Percentiles rank a stretch among this genome's conserved stretches.
Conservation (phyloP, 2,797 vertebrate genomes). For the Chelmon rostratus region DNA sequence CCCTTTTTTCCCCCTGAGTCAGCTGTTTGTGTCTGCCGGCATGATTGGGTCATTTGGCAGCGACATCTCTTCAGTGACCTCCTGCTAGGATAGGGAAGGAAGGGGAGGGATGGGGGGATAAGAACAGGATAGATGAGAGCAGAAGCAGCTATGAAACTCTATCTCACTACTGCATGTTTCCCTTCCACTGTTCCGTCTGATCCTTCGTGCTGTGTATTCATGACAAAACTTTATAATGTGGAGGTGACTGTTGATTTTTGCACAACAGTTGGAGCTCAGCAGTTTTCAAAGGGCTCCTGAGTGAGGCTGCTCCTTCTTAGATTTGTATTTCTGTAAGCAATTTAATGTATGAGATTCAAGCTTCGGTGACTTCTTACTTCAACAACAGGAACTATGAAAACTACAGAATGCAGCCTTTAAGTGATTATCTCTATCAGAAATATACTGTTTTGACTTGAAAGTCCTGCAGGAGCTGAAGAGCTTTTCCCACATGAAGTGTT, state of each 20-base stretch:
- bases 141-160: constrained; percentile 61
- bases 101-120: constrained; percentile 59
- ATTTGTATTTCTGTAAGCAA: constrained; percentile 34
- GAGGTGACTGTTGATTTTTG: constrained; percentile 36
- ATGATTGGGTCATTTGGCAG: constrained; percentile 86
- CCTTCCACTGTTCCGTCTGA: constrained; percentile 43
- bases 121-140: constrained; percentile 63
- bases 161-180: constrained; percentile 59
- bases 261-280: constrained; percentile 16
- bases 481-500: constrained; percentile 19
- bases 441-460: constrained; percentile 19
- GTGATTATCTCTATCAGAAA: constrained; percentile 27
- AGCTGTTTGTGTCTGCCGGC: constrained; percentile 84
- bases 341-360: constrained; percentile 30
- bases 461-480: neutral
- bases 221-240: constrained; percentile 25
- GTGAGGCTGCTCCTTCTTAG: constrained; percentile 29
- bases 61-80: constrained; percentile 81
- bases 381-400: constrained; percentile 29
- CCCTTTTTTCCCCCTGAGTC: constrained; percentile 82
- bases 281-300: constrained; percentile 23
- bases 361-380: constrained; percentile 11
- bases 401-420: constrained; percentile 18
- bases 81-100: constrained; percentile 77
- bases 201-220: constrained; percentile 35